A percentile compares a stretch with the other conserved stretches of the same genome.
phyloP scores from a whole-genome alignment of 2,888 invertebrate genomes.

The Drosophila prolongata region DNA sequence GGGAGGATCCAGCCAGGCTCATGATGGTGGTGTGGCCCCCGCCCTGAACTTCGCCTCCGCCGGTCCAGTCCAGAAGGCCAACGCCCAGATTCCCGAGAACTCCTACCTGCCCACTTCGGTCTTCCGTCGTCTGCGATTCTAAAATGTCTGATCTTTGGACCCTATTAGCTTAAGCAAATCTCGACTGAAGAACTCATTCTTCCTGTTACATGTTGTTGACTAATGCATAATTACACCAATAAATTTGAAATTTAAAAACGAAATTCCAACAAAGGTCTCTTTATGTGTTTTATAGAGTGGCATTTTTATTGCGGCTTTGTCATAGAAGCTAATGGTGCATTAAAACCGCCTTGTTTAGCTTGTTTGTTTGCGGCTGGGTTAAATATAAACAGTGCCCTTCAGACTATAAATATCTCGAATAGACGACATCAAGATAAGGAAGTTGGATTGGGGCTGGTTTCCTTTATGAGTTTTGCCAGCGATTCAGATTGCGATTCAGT shows the following conservation, averaged over 20 bases:
- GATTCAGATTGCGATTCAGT: not conserved
- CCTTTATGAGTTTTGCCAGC: not conserved
- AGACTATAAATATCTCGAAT: conserved; percentile 25
- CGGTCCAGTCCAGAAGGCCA: conserved; percentile 55
- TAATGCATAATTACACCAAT: conserved; percentile 57
- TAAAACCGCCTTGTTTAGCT: conserved; percentile 26
- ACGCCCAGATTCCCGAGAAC: conserved; percentile 60
- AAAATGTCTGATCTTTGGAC: conserved; percentile 23
- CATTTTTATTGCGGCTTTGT: conserved; percentile 29
- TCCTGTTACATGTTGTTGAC: conserved; percentile 65
- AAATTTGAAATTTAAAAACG: conserved; percentile 41
- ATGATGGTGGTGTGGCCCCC: conserved; percentile 72
- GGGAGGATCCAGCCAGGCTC: conserved; percentile 59
- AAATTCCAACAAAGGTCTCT: conserved; percentile 23
- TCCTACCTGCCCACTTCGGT: conserved; percentile 74
- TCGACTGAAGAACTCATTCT: conserved; percentile 27
- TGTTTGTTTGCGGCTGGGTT: conserved; percentile 23
- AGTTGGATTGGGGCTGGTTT: conserved; percentile 15
- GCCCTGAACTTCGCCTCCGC: conserved; percentile 76
- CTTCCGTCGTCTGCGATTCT: conserved; percentile 72
- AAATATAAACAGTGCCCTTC: conserved; percentile 35
- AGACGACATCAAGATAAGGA: conserved; percentile 19
- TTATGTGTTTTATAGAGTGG: conserved; percentile 22
- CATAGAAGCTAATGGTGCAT: conserved; percentile 32
- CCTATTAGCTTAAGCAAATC: conserved; percentile 26